A percentile compares a stretch with the other conserved stretches of the same genome.
phyloP scores from a whole-genome alignment of 2,888 invertebrate species.

The Ormyrus pomaceus region DNA sequence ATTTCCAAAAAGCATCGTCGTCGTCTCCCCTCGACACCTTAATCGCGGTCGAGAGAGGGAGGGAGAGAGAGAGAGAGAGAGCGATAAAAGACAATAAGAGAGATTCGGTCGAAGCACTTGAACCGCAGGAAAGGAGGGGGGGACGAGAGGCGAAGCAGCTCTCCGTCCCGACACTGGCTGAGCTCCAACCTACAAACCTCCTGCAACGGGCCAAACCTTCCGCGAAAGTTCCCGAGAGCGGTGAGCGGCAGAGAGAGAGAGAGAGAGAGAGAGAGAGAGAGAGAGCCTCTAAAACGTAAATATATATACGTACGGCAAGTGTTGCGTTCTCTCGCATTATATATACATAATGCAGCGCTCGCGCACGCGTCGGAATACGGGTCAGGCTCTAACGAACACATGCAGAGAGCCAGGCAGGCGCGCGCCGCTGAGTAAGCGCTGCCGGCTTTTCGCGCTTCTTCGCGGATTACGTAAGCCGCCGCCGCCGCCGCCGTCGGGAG shows the following conservation, averaged over 20 bases:
- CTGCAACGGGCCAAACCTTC: background rate
- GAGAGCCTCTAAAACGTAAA: background rate
- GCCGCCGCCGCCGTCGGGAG: background rate
- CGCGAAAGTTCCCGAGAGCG: background rate
- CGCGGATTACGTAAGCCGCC: conserved; percentile 13
- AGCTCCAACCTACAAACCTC: too few relatives aligned
- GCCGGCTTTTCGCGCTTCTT: background rate
- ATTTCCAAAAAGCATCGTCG: too few relatives aligned
- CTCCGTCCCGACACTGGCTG: too few relatives aligned
- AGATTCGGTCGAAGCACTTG: too few relatives aligned
- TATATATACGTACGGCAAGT: background rate
- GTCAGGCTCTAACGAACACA: background rate
- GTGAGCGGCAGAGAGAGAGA: background rate
- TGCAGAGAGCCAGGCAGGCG: background rate
- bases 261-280: background rate
- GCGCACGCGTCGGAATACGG: background rate
- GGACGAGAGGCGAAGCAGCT: too few relatives aligned
- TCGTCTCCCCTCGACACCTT: too few relatives aligned
- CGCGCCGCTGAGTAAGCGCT: background rate
- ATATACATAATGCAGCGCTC: background rate
- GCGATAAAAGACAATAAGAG: too few relatives aligned
- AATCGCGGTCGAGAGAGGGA: too few relatives aligned
- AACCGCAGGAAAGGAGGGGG: too few relatives aligned
- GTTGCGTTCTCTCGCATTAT: background rate
- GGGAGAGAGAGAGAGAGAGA: too few relatives aligned